These are phyloP conservation scores for Aegotheles bennettii DNA, from an alignment of 2,113 vertebrate species.

Conservation along the genomic window DNA sequence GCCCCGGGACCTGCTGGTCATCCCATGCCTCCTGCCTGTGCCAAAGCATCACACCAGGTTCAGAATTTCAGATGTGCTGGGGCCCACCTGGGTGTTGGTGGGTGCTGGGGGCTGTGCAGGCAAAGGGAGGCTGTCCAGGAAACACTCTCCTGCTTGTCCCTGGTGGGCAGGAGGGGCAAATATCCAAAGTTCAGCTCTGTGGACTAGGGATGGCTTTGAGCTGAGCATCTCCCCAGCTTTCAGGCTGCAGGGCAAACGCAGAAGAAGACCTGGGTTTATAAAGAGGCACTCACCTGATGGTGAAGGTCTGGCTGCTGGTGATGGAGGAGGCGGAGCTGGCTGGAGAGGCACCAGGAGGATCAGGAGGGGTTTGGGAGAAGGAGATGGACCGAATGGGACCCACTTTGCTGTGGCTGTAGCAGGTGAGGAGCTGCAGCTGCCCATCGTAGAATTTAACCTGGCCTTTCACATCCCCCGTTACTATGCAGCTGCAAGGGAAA, in stretches of 20 bases:
- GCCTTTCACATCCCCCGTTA: conserved; percentile 84
- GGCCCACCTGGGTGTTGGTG: not conserved
- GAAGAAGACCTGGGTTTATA: not conserved
- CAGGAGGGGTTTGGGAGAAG: conserved; percentile 72
- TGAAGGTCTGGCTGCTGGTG: conserved; percentile 49
- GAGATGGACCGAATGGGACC: conserved; percentile 82
- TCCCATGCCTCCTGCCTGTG: fast-evolving
- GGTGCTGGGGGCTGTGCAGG: not conserved
- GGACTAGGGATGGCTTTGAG: too few species aligned
- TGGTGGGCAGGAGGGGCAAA: not conserved
- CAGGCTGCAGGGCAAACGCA: not conserved
- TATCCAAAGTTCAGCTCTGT: not conserved
- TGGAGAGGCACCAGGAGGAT: not conserved
- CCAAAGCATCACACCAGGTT: not conserved
- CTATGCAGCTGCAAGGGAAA: conserved; percentile 74
- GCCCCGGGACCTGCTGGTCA: not conserved
- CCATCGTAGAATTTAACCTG: conserved; percentile 82
- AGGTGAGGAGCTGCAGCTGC: conserved; percentile 68
- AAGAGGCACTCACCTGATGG: conserved; percentile 72
- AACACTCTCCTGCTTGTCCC: not conserved
- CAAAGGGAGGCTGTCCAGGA: not conserved
- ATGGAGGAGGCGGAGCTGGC: conserved; percentile 42
- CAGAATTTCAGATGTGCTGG: not conserved
- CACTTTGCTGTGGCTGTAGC: conserved; percentile 73
- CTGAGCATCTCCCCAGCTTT: not conserved